A percentile compares a stretch with the other conserved stretches of the same genome.
These are phyloP conservation scores for Phyllotis vaccarum DNA, from an alignment of 2,797 vertebrate genomes.

Conservation along the genomic window DNA sequence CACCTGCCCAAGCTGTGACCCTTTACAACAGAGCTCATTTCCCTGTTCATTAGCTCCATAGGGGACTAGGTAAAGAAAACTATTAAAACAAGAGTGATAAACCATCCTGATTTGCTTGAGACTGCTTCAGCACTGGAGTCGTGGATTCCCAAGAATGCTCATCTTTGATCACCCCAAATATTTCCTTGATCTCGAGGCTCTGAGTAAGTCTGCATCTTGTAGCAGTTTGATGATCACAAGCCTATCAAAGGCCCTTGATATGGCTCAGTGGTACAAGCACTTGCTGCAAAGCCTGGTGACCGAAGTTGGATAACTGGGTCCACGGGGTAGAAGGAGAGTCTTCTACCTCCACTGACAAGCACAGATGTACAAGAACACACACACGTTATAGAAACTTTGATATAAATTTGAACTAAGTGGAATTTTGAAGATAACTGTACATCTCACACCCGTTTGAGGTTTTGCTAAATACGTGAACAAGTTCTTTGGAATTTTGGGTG, in stretches of 20 bases:
- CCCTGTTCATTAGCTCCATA: rapidly evolving
- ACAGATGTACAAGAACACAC: rapidly evolving
- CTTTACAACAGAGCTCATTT: rapidly evolving
- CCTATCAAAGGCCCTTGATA: neutral
- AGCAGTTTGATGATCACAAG: neutral
- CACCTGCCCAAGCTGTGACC: neutral
- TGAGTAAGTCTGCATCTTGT: neutral
- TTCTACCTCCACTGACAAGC: neutral
- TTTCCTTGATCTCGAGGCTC: no score
- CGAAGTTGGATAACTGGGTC: neutral
- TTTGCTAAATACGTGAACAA: neutral
- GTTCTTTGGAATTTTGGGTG: neutral
- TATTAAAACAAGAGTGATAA: neutral
- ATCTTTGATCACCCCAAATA: neutral
- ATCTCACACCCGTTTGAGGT: neutral
- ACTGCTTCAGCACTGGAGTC: neutral
- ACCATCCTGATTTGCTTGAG: rapidly evolving
- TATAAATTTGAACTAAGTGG: neutral
- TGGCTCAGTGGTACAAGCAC: neutral
- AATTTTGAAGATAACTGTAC: neutral
- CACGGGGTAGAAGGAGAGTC: neutral
- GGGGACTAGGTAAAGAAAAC: neutral
- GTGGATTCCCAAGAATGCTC: no score
- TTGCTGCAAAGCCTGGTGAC: neutral
- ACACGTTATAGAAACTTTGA: neutral